Evolutionary conservation across 2,888 invertebrate genomes (phyloP).

Genomic region (Linyphia triangularis): DNA sequence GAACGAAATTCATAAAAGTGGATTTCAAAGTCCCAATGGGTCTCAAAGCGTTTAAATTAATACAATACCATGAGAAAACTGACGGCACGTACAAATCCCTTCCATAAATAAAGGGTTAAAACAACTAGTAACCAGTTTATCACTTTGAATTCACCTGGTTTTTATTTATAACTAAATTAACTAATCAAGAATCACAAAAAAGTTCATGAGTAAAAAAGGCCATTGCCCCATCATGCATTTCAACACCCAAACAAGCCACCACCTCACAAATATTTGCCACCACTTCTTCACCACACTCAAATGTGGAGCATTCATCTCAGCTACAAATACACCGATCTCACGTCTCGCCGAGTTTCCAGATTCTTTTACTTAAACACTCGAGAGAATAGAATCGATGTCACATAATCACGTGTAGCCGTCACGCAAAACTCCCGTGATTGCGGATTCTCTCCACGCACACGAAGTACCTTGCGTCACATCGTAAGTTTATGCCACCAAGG

Average conservation of each 20-base stretch:
- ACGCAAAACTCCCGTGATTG: constrained; percentile 4
- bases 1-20: too few relatives aligned
- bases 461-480: background rate
- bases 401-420: background rate
- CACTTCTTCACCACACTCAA: background rate
- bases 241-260: background rate
- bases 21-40: too few relatives aligned
- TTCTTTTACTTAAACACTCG: background rate
- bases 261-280: background rate
- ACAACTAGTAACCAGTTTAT: too few relatives aligned
- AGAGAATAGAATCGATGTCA: constrained; percentile 26
- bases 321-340: background rate
- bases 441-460: constrained; percentile 1
- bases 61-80: too few relatives aligned
- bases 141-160: too few relatives aligned
- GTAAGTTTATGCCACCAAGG: background rate
- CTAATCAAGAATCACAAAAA: too few relatives aligned
- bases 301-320: background rate
- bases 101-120: too few relatives aligned
- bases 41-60: too few relatives aligned
- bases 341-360: background rate
- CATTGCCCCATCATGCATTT: too few relatives aligned
- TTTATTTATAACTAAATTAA: too few relatives aligned
- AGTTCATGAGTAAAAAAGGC: too few relatives aligned
- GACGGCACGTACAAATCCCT: too few relatives aligned